A percentile compares a stretch with the other conserved stretches of the same genome.
Conservation (phyloP, 1,140 invertebrate genomes). For the Pseudoatta argentina region DNA sequence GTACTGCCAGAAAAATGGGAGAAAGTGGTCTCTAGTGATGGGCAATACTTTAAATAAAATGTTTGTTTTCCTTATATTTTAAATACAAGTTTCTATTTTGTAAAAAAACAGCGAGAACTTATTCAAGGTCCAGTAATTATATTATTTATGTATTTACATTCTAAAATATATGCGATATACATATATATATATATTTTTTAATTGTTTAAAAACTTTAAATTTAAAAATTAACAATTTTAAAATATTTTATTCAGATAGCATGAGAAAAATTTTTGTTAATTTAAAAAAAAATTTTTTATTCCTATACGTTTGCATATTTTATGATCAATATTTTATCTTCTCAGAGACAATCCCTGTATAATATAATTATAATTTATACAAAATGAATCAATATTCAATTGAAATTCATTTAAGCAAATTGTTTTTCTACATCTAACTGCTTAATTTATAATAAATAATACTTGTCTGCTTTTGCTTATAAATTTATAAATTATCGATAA, state of each 20-base stretch:
- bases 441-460: slow-evolving; percentile 18
- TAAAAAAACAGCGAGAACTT: too few species aligned
- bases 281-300: background rate
- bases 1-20: too few species aligned
- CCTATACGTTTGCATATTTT: background rate
- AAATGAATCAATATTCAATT: background rate
- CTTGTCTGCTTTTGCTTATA: background rate
- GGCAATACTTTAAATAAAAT: too few species aligned
- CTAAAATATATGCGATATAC: background rate
- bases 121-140: too few species aligned
- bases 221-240: slow-evolving; percentile 4
- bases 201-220: slow-evolving; percentile 10
- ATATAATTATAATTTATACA: slow-evolving; percentile 9
- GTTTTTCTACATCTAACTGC: background rate
- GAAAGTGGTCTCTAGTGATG: too few species aligned
- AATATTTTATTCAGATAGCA: background rate
- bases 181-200: background rate
- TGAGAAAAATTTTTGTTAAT: background rate
- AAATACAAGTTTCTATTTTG: too few species aligned
- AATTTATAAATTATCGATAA: slow-evolving; percentile 21
- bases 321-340: slow-evolving; percentile 4
- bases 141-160: slow-evolving; percentile 5
- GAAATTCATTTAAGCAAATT: slow-evolving; percentile 6
- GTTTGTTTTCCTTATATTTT: too few species aligned
- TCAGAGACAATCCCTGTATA: background rate